Conservation (phyloP, 2,888 invertebrate genomes). For the Phrixothrix hirtus region DNA sequence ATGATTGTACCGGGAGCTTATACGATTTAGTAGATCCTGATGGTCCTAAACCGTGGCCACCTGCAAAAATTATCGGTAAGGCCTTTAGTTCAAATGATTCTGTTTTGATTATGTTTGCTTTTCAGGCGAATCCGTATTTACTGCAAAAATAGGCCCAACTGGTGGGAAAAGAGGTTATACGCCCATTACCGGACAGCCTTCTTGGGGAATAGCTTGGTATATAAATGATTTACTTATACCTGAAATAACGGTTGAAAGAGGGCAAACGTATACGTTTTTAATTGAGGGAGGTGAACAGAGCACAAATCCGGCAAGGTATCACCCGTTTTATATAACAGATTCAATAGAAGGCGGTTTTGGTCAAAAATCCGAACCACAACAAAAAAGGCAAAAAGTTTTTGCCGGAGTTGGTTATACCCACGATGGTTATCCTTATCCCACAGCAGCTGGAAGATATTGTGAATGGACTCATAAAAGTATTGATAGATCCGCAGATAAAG, state of each 20-base stretch:
- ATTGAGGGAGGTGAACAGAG: constrained; percentile 85
- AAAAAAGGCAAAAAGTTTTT: constrained; percentile 70
- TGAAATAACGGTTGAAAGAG: constrained; percentile 84
- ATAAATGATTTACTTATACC: constrained; percentile 89
- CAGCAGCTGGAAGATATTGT: constrained; percentile 83
- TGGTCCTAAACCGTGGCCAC: constrained; percentile 70
- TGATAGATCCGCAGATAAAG: constrained; percentile 72
- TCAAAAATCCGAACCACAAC: constrained; percentile 73
- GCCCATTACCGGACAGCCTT: constrained; percentile 76
- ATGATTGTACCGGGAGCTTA: constrained; percentile 72
- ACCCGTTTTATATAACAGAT: constrained; percentile 90
- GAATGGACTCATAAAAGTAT: constrained; percentile 82
- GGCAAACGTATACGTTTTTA: constrained; percentile 81
- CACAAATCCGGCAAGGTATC: constrained; percentile 81
- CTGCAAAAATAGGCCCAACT: constrained; percentile 81
- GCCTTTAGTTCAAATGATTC: too few relatives aligned
- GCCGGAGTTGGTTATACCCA: constrained; percentile 79
- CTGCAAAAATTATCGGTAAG: constrained; percentile 63
- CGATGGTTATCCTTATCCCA: constrained; percentile 78
- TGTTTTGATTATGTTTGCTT: constrained; percentile 38
- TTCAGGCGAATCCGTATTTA: constrained; percentile 64
- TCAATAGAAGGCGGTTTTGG: constrained; percentile 85
- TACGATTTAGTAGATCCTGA: constrained; percentile 64
- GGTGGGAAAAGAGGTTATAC: constrained; percentile 81
- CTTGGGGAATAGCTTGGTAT: constrained; percentile 93